Conservation (phyloP, 2,888 invertebrate genomes). For the Chirona hameri region DNA sequence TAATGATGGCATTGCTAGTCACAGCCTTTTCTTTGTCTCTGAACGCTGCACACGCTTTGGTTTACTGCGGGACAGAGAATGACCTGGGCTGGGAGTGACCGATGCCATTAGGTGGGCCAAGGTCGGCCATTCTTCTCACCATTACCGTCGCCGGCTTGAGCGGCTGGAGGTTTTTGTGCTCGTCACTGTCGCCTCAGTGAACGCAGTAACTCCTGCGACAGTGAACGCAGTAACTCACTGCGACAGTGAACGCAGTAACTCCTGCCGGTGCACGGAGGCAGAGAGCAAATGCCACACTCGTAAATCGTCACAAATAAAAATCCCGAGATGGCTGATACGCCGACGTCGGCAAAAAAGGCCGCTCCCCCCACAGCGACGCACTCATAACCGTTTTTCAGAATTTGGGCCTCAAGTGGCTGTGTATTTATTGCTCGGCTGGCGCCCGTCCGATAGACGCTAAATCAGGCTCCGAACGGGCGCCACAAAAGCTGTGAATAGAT, state of each 20-base stretch:
- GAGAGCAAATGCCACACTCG: conserved; percentile 1
- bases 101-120: not conserved
- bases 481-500: conserved; percentile 14
- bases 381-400: conserved; percentile 12
- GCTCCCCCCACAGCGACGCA: not conserved
- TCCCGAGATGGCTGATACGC: not conserved
- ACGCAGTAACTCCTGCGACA: conserved; percentile 8
- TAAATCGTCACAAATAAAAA: conserved; percentile 23
- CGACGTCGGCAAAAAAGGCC: not conserved
- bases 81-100: not conserved
- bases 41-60: too few relatives aligned
- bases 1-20: too few relatives aligned
- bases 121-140: not conserved
- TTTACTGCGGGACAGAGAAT: too few relatives aligned
- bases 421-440: not conserved
- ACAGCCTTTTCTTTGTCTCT: too few relatives aligned
- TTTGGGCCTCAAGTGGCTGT: not conserved
- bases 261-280: not conserved
- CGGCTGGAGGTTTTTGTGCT: not conserved
- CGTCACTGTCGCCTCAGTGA: not conserved
- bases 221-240: not conserved
- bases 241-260: too few relatives aligned
- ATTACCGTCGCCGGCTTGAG: not conserved
- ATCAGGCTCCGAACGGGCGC: not conserved
- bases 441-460: not conserved